Percentiles rank a stretch among this genome's conserved stretches.
phyloP scores from a whole-genome alignment of 2,888 invertebrate species.

The Hermaeophaga mercurialis region DNA sequence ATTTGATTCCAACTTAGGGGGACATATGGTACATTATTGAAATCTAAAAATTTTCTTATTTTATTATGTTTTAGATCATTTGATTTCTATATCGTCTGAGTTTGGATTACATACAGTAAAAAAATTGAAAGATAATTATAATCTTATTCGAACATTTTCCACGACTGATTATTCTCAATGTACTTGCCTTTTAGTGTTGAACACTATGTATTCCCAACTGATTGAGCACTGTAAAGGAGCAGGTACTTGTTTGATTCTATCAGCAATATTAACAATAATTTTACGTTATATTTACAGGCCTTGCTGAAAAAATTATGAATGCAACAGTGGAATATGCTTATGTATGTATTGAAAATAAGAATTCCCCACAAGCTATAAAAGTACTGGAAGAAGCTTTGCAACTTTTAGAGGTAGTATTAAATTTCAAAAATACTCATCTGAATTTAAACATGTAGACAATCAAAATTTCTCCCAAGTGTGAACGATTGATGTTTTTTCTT shows the following conservation, averaged over 20 bases:
- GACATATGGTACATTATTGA: too few relatives aligned
- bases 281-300: conserved; percentile 31
- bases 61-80: conserved; percentile 15
- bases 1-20: too few relatives aligned
- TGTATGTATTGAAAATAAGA: conserved; percentile 61
- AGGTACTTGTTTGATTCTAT: conserved; percentile 46
- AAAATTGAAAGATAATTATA: conserved; percentile 46
- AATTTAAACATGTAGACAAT: too few relatives aligned
- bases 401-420: conserved; percentile 56
- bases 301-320: conserved; percentile 56
- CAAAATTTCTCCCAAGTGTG: too few relatives aligned
- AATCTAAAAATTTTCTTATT: background rate
- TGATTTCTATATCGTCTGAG: conserved; percentile 12
- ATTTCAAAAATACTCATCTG: too few relatives aligned
- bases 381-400: conserved; percentile 61
- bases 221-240: conserved; percentile 67
- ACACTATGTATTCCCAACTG: conserved; percentile 64
- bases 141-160: conserved; percentile 56
- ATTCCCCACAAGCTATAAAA: conserved; percentile 64
- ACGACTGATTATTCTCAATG: conserved; percentile 63
- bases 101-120: conserved; percentile 38
- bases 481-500: too few relatives aligned
- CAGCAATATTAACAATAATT: background rate
- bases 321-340: conserved; percentile 65
- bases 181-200: conserved; percentile 64